Conservation (phyloP, 2,113 vertebrate species). For the Notothenia rossii region DNA sequence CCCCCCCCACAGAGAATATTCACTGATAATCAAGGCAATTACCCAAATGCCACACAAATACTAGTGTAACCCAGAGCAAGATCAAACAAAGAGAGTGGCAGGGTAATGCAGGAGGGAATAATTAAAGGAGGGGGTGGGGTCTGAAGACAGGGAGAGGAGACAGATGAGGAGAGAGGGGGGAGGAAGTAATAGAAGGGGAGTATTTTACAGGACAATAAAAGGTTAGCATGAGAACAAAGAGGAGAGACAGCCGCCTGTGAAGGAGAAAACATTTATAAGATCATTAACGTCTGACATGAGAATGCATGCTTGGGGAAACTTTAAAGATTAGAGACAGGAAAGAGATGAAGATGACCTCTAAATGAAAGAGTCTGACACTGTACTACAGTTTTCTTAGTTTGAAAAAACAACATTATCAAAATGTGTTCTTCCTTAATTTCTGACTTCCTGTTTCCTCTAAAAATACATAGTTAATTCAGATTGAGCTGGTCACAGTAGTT, state of each 20-base stretch:
- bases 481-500: background rate
- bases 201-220: constrained; percentile 17
- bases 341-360: no score
- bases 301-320: background rate
- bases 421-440: no score
- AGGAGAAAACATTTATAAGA: no score
- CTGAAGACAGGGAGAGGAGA: constrained; percentile 4
- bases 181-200: constrained; percentile 10
- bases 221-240: constrained; percentile 48
- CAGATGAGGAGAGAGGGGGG: background rate
- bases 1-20: constrained; percentile 32
- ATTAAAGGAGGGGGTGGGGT: constrained; percentile 7
- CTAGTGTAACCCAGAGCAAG: constrained; percentile 6
- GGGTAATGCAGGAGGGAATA: constrained; percentile 15
- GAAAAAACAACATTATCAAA: background rate
- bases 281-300: background rate
- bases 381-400: background rate
- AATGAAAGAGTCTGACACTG: background rate
- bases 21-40: constrained; percentile 46
- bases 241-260: background rate
- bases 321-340: no score
- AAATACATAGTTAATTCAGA: background rate
- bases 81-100: constrained; percentile 29
- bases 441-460: background rate
- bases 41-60: constrained; percentile 23